Evolutionary conservation across 2,113 vertebrate genomes (phyloP).

Genomic region (Strigops habroptila): DNA sequence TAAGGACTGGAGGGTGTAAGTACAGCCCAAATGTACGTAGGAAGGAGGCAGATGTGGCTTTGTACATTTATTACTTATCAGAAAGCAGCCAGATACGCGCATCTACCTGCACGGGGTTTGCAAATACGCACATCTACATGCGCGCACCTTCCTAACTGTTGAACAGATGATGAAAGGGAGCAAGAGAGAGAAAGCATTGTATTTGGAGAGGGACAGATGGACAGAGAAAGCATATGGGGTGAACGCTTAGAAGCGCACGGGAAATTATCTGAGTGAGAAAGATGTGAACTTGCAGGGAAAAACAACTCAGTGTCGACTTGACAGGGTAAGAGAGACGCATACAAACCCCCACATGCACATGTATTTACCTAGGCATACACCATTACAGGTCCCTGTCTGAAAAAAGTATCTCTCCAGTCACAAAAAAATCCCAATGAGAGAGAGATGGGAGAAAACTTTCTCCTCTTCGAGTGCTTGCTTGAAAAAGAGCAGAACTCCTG

Average conservation of each 20-base stretch:
- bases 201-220: not conserved
- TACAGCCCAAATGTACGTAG: not conserved
- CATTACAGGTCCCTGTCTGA: not conserved
- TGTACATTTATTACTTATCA: not conserved
- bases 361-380: not conserved
- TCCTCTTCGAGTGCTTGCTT: not conserved
- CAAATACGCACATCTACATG: not conserved
- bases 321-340: not conserved
- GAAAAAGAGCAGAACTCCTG: not conserved
- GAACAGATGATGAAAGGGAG: not conserved
- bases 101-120: rapidly evolving
- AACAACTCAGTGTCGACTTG: not conserved
- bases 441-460: not conserved
- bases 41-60: not conserved
- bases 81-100: not conserved
- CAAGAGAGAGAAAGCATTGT: not conserved
- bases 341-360: not conserved
- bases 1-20: not conserved
- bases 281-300: not conserved
- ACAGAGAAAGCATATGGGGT: not conserved
- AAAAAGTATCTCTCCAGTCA: not conserved
- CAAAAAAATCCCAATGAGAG: not conserved
- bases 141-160: not conserved
- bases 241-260: rapidly evolving
- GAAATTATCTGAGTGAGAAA: not conserved